Conservation (phyloP, 2,113 vertebrate genomes). For the Solenodon paradoxus region DNA sequence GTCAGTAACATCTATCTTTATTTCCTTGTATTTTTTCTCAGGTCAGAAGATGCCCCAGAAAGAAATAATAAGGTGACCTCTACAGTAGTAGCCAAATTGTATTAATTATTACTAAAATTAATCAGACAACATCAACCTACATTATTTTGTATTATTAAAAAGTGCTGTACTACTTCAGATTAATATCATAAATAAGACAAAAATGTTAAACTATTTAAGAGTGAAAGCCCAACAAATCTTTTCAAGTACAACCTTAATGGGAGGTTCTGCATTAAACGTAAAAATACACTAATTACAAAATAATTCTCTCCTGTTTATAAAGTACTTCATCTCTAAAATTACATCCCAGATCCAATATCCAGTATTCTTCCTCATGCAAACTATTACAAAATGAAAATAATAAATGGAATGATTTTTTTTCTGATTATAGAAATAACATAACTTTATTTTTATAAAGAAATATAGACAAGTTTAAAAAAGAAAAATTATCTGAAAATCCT, state of each 20-base stretch:
- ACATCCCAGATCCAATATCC: background rate
- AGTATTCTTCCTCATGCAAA: background rate
- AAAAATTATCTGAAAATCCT: background rate
- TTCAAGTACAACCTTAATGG: constrained; percentile 15
- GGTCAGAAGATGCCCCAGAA: background rate
- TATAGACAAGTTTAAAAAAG: background rate
- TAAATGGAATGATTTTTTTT: background rate
- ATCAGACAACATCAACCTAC: background rate
- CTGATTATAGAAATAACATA: background rate
- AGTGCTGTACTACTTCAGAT: background rate
- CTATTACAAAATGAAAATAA: background rate
- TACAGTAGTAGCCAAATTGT: background rate
- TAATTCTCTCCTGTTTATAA: constrained; percentile 33
- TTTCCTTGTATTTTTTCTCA: background rate
- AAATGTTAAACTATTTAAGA: constrained; percentile 3
- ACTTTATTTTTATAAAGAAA: constrained; percentile 28
- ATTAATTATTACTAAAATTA: constrained; percentile 25
- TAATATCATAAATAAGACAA: constrained; percentile 30
- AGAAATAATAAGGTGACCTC: background rate
- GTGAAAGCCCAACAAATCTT: constrained; percentile 22
- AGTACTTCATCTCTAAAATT: constrained; percentile 30
- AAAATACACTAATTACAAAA: constrained; percentile 42
- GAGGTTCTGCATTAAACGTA: background rate
- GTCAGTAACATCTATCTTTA: background rate
- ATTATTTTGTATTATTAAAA: background rate